Base-by-base conservation (phyloP, 1,140 invertebrate genomes). In the Aphidius ervi region DNA sequence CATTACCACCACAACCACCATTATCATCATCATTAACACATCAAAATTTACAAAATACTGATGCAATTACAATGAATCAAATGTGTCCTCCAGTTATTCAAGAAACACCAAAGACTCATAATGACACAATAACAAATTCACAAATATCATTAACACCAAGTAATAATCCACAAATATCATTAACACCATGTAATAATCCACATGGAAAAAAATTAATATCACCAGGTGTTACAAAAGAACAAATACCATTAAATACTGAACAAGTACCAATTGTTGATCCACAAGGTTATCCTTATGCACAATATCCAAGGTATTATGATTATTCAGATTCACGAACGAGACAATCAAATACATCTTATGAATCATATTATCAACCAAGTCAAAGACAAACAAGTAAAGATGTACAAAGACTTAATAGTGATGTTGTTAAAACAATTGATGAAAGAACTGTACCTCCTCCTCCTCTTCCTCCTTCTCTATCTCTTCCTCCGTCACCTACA, bases 291-390 rank as follows among this genome's bases (percentile, higher is more conserved):
- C 74, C 75, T 9, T 80, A 78, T 48, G 70, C 76, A 16, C 77
- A 79, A 6, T 80, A 76, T 62, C 76, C 78, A 7, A 73, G 77
- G 57, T 80, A 80, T 58, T 80, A 78, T 46, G 78, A 80, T 56
- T 79, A 80, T 47, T 64, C 58, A 1, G 78, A 79, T 64, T 76
- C 78, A 0, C 63, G 77, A 62, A 68, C 77, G 0, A 70, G 76
- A 48, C 46, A 9, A n/a, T 6, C 8, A 6, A 50, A 73, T 6
- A 72, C 69, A 54, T 76, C 77, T 1, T 80, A 79, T 40, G 71
- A 75, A 46, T 69, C 72, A 9, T 79, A 79, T 50, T 74, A 72
- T 50, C 69, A 74, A 31, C 23, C 23, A 31, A 31, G 23, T 31
- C 23, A 31, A 31, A 31, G 23, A 31, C 23, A 16, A 63, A 69